Conservation (phyloP, 2,888 invertebrate species). For the Tupiocoris notatus region DNA sequence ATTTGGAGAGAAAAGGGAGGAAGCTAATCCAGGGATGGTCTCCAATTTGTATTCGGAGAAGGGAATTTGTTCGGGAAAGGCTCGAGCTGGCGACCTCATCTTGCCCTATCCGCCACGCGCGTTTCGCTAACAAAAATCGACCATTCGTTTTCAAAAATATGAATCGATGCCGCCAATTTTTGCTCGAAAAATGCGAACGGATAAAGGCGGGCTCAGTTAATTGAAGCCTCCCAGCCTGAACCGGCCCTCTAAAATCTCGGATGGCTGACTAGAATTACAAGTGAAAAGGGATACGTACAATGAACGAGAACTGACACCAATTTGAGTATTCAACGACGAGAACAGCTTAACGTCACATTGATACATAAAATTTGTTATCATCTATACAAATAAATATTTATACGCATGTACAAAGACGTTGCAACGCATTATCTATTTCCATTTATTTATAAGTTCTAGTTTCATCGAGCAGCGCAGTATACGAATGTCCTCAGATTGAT, state of each 20-base stretch:
- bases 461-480: too few species aligned
- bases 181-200: background rate
- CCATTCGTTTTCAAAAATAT: background rate
- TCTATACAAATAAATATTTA: background rate
- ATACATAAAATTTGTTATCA: background rate
- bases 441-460: too few species aligned
- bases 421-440: too few species aligned
- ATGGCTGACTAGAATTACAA: background rate
- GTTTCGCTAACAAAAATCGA: background rate
- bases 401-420: background rate
- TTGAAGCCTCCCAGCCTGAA: background rate
- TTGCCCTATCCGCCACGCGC: slow-evolving; percentile 31
- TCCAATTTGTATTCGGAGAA: background rate
- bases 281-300: background rate
- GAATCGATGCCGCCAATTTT: background rate
- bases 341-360: background rate
- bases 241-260: background rate
- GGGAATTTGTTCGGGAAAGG: background rate
- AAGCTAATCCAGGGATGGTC: background rate
- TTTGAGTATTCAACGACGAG: background rate
- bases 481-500: too few species aligned
- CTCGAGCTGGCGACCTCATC: background rate
- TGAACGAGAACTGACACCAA: background rate
- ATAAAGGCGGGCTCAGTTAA: slow-evolving; percentile 38
- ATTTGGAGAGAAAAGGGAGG: background rate